Evolutionary conservation across 2,113 vertebrate species (phyloP).

Genomic region (Falcunculus frontatus): DNA sequence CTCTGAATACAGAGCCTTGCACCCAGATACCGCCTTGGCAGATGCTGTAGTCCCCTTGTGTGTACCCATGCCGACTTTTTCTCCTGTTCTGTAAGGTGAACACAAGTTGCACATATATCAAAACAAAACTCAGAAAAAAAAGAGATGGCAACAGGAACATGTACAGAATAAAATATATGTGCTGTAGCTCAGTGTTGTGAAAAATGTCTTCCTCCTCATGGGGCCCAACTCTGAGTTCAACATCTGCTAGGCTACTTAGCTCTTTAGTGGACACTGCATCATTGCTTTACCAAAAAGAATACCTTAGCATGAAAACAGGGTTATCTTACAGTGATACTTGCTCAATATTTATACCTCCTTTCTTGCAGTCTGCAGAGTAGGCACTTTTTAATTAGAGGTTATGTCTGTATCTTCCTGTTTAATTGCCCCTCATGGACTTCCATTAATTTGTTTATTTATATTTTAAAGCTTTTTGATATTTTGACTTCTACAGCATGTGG

Average conservation of each 20-base stretch:
- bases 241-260: conserved; percentile 47
- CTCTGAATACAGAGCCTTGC: background rate
- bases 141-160: background rate
- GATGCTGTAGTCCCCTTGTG: background rate
- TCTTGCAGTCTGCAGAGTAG: background rate
- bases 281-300: background rate
- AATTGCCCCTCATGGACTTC: background rate
- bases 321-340: background rate
- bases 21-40: background rate
- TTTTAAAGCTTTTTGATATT: background rate
- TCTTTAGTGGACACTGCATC: background rate
- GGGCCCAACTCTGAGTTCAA: background rate
- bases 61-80: background rate
- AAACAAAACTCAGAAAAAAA: conserved; percentile 1
- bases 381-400: background rate
- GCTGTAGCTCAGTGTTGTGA: conserved; percentile 24
- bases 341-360: background rate
- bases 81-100: background rate
- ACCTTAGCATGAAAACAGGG: background rate
- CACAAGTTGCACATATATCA: background rate
- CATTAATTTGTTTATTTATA: background rate
- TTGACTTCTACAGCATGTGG: background rate
- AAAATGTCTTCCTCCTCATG: conserved; percentile 35
- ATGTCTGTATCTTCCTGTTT: background rate
- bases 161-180: conserved; percentile 8